Base-by-base conservation (phyloP, 2,888 invertebrate species). In the Selenia dentaria region DNA sequence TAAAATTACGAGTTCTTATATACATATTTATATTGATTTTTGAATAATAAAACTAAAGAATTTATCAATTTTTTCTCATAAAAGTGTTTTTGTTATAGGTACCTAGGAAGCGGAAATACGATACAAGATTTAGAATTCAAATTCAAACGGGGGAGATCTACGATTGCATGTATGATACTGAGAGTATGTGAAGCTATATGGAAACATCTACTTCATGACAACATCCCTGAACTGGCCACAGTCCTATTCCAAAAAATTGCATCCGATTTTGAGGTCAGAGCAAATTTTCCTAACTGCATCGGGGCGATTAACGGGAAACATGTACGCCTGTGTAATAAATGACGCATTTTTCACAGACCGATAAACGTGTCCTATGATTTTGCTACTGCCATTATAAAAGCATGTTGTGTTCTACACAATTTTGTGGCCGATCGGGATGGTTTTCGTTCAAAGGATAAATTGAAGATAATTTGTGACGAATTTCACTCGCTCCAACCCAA, bases 91-190 rank as follows among this genome's bases (percentile, higher is more conserved):
- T 45, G 26, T 53, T 57, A 48, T 43, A 59, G 57, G 46, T 59
- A 62, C 51, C 34, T 59, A 28, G 59, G 51, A 33, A 62, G 50
- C 22, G 59, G 62, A 54, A 59, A 62, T 57, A 53, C 54, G 43
- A 56, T 62, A 29, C 52, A 42, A 28, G 56, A 62, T 26, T 51
- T 62, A 38, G 50, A 59, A 52, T 57, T 53, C 51, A 59, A 57
- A 57, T 59, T 57, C 34, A 57, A 52, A 52, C 49, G 46, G 35
- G 51, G 55, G 38, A 52, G 18, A 51, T 12, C 48, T 24, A 55
- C 54, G 18, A 39, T 45, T 50, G 39, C 54, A 44, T 43, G 34
- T 36, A 51, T 31, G 37, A 58, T 56, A 41, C 45, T 31, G 50
- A 14, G 14, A 36, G 46, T 46, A 20, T 46, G 46, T 26, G 10